Percentiles rank a stretch among this genome's conserved stretches.
These are phyloP conservation scores for Saimiri boliviensis DNA, from an alignment of 2,113 vertebrate genomes.

Conservation along the genomic window DNA sequence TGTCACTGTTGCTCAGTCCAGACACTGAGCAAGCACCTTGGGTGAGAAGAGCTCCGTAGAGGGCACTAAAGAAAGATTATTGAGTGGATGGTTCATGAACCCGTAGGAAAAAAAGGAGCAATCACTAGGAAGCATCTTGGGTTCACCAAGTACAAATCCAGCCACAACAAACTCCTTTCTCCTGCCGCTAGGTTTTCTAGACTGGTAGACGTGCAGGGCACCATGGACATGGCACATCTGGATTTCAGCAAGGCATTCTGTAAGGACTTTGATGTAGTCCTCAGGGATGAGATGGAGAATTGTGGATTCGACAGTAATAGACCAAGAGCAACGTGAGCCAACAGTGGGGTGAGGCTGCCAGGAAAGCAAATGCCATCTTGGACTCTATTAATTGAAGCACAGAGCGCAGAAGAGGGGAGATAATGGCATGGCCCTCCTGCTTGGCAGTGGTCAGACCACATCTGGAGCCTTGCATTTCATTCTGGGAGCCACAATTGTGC, in stretches of 20 bases:
- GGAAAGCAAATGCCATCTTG: not conserved
- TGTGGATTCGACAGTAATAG: slow-evolving; percentile 17
- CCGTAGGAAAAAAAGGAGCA: not conserved
- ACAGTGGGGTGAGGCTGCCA: not conserved
- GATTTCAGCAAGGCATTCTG: not conserved
- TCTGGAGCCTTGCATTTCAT: slow-evolving; percentile 32
- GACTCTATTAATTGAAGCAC: not conserved
- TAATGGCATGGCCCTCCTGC: not conserved
- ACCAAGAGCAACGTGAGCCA: not conserved
- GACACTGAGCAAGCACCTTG: slow-evolving; percentile 36
- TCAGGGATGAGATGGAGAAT: slow-evolving; percentile 2
- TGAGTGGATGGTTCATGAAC: not conserved
- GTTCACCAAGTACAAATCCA: not conserved
- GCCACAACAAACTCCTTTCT: not conserved
- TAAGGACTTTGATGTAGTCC: slow-evolving; percentile 4
- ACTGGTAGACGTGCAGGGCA: not conserved
- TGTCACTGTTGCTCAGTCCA: not conserved
- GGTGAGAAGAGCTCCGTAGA: not conserved
- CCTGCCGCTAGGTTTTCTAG: not conserved
- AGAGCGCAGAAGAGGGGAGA: not conserved
- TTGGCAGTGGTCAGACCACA: slow-evolving; percentile 34
- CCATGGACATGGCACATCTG: not conserved
- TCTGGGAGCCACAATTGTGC: not conserved
- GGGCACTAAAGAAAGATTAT: not conserved
- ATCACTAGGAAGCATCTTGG: not conserved